These are phyloP conservation scores for Pelagia noctiluca DNA, from an alignment of 30 jellyfish, hydroid and myxozoan species.

Conservation along the genomic window DNA sequence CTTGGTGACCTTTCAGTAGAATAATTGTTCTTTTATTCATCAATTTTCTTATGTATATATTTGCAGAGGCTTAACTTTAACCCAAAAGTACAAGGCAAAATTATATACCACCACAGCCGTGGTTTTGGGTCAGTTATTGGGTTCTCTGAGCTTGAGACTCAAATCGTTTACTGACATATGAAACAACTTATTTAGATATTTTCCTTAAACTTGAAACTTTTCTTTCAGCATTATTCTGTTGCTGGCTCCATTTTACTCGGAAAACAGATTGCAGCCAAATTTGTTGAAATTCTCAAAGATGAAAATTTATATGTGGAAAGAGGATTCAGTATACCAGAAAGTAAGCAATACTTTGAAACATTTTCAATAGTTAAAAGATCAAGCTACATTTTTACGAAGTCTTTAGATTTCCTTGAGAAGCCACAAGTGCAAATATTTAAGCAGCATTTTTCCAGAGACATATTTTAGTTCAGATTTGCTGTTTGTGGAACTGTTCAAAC, in stretches of 20 bases:
- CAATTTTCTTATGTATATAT: too few relatives aligned
- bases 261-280: constrained; percentile 86
- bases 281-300: constrained; percentile 35
- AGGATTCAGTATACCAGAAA: constrained; percentile 57
- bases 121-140: not conserved
- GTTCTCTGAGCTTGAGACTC: not conserved
- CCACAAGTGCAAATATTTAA: too few relatives aligned
- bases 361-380: not conserved
- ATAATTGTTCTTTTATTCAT: too few relatives aligned
- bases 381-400: not conserved
- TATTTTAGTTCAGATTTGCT: too few relatives aligned
- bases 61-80: too few relatives aligned
- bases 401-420: not conserved
- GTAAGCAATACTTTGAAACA: not conserved
- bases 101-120: not conserved
- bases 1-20: too few relatives aligned
- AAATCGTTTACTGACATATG: not conserved
- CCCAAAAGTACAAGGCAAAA: not conserved
- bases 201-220: not conserved
- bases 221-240: constrained; percentile 88
- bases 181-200: not conserved
- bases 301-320: constrained; percentile 36
- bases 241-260: constrained; percentile 94
- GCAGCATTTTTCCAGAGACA: too few relatives aligned
- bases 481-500: too few relatives aligned